Evolutionary conservation across 1,140 invertebrate species (phyloP).

Genomic region (Pseudomyrmex sp.): DNA sequence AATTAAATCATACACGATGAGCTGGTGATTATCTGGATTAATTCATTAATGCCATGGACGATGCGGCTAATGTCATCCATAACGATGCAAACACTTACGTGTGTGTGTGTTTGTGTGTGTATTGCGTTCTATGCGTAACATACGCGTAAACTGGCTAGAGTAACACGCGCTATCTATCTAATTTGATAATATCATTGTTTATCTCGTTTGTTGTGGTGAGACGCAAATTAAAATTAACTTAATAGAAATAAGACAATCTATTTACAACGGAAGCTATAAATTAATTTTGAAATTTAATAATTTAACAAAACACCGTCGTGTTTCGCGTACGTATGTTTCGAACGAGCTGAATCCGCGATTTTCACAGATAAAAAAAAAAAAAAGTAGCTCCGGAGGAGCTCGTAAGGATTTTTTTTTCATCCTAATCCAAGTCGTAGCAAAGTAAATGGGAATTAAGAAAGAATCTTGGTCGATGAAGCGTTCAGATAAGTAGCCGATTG

Average conservation of each 20-base stretch:
- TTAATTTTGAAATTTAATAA: neutral
- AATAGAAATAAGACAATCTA: neutral
- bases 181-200: neutral
- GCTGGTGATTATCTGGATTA: constrained; percentile 52
- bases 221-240: constrained; percentile 24
- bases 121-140: neutral
- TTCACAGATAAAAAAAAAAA: constrained; percentile 33
- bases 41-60: constrained; percentile 53
- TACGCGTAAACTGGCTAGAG: neutral
- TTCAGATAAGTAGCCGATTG: constrained; percentile 55
- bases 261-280: neutral
- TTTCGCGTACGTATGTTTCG: neutral
- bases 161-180: neutral
- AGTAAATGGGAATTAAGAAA: constrained; percentile 55
- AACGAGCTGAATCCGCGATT: constrained; percentile 35
- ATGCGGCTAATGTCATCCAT: constrained; percentile 47
- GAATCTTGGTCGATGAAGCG: constrained; percentile 51
- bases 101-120: too few relatives aligned
- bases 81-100: constrained; percentile 43
- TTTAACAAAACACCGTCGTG: neutral
- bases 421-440: constrained; percentile 25
- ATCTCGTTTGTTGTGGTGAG: neutral
- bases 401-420: constrained; percentile 19
- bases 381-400: constrained; percentile 22
- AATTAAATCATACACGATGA: constrained; percentile 56